phyloP scores from a whole-genome alignment of 2,888 invertebrate species.

The Xanthia togata region DNA sequence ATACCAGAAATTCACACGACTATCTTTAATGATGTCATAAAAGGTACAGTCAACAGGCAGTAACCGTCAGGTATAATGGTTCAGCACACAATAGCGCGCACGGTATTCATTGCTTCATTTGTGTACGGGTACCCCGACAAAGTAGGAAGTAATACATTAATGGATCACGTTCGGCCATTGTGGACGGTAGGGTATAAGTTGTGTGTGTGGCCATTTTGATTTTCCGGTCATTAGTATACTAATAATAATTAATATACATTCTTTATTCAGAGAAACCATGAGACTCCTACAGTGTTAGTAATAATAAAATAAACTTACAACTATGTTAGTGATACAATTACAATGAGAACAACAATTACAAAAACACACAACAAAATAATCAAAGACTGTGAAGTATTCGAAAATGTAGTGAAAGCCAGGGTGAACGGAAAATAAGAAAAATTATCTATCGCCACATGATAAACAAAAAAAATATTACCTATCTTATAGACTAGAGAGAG shows the following conservation, averaged over 20 bases:
- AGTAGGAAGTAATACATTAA: slow-evolving; percentile 20
- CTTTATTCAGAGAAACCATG: too few species aligned
- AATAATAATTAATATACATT: too few species aligned
- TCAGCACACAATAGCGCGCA: slow-evolving; percentile 21
- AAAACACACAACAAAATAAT: too few species aligned
- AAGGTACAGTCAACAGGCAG: slow-evolving; percentile 12
- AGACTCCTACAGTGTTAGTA: too few species aligned
- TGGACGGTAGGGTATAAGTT: neutral
- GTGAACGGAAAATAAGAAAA: neutral
- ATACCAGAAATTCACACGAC: neutral
- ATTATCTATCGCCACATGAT: neutral
- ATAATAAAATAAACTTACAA: too few species aligned
- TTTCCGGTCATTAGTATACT: neutral
- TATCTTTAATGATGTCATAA: slow-evolving; percentile 2
- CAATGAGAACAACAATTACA: too few species aligned
- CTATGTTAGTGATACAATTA: too few species aligned
- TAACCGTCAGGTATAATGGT: slow-evolving; percentile 32
- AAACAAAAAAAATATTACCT: neutral
- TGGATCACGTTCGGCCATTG: slow-evolving; percentile 8
- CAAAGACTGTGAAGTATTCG: neutral
- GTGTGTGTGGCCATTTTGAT: neutral
- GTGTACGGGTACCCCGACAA: neutral
- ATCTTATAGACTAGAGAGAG: neutral
- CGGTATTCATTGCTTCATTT: slow-evolving; percentile 31
- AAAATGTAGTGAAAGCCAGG: neutral